Base-by-base conservation (phyloP, 1,140 invertebrate species). In the Stenopsyche tienmushanensis region DNA sequence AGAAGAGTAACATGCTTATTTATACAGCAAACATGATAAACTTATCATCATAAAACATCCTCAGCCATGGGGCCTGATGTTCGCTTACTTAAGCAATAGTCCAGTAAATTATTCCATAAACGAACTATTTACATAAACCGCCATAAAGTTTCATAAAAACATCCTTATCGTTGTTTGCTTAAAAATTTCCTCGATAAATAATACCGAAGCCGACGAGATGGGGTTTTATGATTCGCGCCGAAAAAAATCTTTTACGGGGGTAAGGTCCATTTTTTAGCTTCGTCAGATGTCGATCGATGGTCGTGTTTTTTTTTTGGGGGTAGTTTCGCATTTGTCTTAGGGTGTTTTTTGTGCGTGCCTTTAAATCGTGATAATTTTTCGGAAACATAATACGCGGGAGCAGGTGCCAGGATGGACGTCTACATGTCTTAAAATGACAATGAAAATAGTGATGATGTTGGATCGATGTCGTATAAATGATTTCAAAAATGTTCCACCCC, bases 341-440 rank as follows among this genome's bases (percentile, higher is more conserved):
- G 21, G 5, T 18, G 29, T 29, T 34, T 60, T 60, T 57, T 57
- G 23, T 57, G 13, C 2, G 13, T 3, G 20, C 13, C n/a, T 23
- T 53, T 50, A 57, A 57, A 42, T 57, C 54, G 34, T 57, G 54
- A 57, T 57, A 57, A 57, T 57, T 57, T 47, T 60, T 60, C 41
- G 42, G 42, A 60, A 60, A 60, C 24, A 47, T 29, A 47, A 47
- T 29, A 59, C 23, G 9, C 26, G 8, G 25, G n/a, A 29, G 25
- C 57, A 60, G 57, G 57, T 60, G 57, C 42, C n/a, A 26, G 3
- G 10, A 8, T 24, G 24, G 23, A 54, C 44, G 5, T 20, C 10
- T 8, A 47, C 18, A n/a, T n/a, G n/a, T n/a, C n/a, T n/a, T n/a
- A n/a, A n/a, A n/a, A n/a, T n/a, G n/a, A n/a, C n/a, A n/a, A n/a